A percentile compares a stretch with the other conserved stretches of the same genome.
phyloP scores from a whole-genome alignment of 2,113 vertebrate species.

The Pterocles orientalis region DNA sequence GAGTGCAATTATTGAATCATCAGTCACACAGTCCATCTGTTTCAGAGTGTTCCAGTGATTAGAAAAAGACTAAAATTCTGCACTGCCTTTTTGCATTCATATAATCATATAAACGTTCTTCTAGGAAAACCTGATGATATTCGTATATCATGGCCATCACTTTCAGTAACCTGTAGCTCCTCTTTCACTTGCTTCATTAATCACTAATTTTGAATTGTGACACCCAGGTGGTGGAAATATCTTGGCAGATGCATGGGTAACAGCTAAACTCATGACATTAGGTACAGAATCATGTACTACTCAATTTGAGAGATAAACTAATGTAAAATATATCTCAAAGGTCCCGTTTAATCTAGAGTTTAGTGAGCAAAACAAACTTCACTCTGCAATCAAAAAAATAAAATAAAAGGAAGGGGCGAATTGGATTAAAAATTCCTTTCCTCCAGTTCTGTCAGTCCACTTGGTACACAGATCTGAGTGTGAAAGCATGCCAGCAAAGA shows the following conservation, averaged over 20 bases:
- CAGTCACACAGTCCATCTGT: conserved; percentile 81
- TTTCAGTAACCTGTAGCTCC: conserved; percentile 46
- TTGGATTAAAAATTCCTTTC: conserved; percentile 38
- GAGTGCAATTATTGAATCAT: conserved; percentile 81
- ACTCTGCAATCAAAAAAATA: neutral
- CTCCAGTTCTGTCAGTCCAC: neutral
- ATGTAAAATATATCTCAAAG: conserved; percentile 57
- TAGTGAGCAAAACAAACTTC: conserved; percentile 53
- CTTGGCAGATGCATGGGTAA: conserved; percentile 17
- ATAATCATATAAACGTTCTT: conserved; percentile 70
- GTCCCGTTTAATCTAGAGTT: conserved; percentile 30
- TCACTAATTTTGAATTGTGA: conserved; percentile 58
- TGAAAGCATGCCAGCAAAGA: conserved; percentile 20
- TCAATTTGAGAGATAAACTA: conserved; percentile 53
- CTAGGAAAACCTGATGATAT: conserved; percentile 66
- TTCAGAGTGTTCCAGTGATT: conserved; percentile 67
- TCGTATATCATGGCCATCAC: conserved; percentile 52
- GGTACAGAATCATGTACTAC: conserved; percentile 32
- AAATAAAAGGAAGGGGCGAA: neutral
- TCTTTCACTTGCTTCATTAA: conserved; percentile 49
- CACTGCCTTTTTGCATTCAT: conserved; percentile 65
- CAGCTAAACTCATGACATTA: conserved; percentile 14
- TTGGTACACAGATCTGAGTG: conserved; percentile 2
- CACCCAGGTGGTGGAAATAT: conserved; percentile 43
- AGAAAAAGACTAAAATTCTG: conserved; percentile 69